Evolutionary conservation across 2,888 invertebrate species (phyloP), one percentile per base, ranked within the genome.

Genomic region (Dryocosmus kuriphilus): DNA sequence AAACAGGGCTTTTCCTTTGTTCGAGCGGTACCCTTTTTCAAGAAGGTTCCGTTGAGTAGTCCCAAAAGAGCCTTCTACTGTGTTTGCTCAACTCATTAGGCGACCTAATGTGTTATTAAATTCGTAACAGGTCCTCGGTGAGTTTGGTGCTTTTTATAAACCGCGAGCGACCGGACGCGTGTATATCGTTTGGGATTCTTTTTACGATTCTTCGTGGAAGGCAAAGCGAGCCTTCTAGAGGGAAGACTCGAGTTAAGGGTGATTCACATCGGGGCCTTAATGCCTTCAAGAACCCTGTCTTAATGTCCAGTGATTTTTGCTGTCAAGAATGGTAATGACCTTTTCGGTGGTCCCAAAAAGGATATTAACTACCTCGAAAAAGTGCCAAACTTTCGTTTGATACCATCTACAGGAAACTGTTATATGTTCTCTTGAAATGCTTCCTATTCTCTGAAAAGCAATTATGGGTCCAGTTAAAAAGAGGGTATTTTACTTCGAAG

Each of bases 31-130:
- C 60, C 71, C 76, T 78, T 76, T 80, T 80, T 76, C 57, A 74
- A 74, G 77, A 76, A 74, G 74, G 41, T 65, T 76, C 67, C 77
- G 74, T 79, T 79, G 75, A 78, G 78, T 75, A 32, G 79, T 80
- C 78, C 79, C 73, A 74, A 80, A 81, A 77, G 62, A 78, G 74
- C 75, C 77, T 81, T 71, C 71, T 71, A 71, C 51, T 71, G 51
- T 71, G 46, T 71, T 71, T 71, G 71, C 46, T 71, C 85, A 85
- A 89, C 85, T 87, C 85, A 85, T 86, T 85, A 84, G 85, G 74
- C 76, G 76, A 79, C 82, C 82, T 85, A 87, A 89, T 88, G 86
- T 86, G 87, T 63, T 46, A 63, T 81, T 81, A 78, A 77, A 82
- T 83, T 79, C 55, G 78, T 78, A 78, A 79, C 78, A 76, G 77